These are phyloP conservation scores for Otus scops DNA, from an alignment of 2,797 vertebrate genomes.

Conservation along the genomic window DNA sequence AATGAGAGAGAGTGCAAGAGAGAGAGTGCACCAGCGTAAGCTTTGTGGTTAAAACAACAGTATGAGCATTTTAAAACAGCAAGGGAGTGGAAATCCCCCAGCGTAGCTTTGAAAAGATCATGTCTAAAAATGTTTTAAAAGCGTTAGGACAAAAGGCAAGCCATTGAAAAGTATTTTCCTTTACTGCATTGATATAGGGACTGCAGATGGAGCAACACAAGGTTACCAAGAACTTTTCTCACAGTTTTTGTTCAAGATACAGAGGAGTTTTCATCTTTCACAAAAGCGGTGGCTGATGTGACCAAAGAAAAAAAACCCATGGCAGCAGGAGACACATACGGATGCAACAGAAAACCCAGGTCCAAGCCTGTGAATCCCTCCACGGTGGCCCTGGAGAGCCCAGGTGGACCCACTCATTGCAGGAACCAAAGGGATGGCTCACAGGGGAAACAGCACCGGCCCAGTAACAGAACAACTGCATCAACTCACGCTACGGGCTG, in stretches of 20 bases:
- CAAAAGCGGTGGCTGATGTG: neutral
- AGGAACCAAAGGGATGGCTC: neutral
- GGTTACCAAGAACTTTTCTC: neutral
- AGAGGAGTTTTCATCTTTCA: neutral
- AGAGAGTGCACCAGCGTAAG: neutral
- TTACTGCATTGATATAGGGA: neutral
- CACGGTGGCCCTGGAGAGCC: accelerated
- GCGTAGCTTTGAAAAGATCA: slow-evolving; percentile 36
- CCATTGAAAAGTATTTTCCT: neutral
- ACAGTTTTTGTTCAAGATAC: neutral
- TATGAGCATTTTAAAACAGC: slow-evolving; percentile 2
- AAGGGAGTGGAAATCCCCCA: slow-evolving; percentile 64
- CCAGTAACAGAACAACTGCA: accelerated
- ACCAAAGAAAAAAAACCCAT: neutral
- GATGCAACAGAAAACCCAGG: neutral
- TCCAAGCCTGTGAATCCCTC: neutral
- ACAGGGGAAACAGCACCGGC: neutral
- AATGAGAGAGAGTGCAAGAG: neutral
- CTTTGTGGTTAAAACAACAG: slow-evolving; percentile 52
- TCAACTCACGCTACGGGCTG: neutral
- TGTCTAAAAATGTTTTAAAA: neutral
- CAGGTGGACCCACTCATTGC: accelerated
- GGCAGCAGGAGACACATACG: neutral
- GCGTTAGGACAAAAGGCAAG: neutral
- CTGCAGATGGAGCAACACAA: neutral